phyloP scores from a whole-genome alignment of 2,113 vertebrate genomes.

The Colius striatus region DNA sequence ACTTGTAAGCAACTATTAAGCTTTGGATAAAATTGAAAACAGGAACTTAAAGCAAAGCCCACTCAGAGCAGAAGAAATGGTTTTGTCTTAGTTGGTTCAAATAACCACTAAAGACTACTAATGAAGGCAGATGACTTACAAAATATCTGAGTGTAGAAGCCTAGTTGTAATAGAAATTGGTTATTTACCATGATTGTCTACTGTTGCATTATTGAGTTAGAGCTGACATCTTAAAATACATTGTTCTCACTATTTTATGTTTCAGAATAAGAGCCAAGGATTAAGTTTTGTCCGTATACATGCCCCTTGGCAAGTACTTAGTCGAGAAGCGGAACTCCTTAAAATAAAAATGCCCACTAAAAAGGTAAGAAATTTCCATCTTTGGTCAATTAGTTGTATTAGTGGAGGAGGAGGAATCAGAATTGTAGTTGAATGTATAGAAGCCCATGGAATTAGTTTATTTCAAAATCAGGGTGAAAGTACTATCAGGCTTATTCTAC shows the following conservation, averaged over 20 bases:
- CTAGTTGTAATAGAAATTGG: not conserved
- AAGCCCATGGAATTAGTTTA: not conserved
- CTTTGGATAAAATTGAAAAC: not conserved
- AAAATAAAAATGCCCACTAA: slow-evolving; percentile 98
- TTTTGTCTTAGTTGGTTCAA: not conserved
- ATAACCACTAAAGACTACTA: not conserved
- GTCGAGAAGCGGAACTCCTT: slow-evolving; percentile 94
- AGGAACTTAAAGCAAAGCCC: not conserved
- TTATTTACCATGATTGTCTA: not conserved
- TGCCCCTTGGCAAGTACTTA: slow-evolving; percentile 93
- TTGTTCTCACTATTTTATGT: slow-evolving; percentile 38
- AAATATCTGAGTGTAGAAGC: not conserved
- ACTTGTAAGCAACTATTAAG: not conserved
- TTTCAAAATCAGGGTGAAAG: not conserved
- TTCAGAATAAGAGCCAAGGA: slow-evolving; percentile 83
- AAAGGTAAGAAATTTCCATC: slow-evolving; percentile 82
- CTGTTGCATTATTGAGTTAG: not conserved
- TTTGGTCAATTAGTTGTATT: not conserved
- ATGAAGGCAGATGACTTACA: not conserved
- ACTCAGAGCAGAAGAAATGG: not conserved
- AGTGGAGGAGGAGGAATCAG: not conserved
- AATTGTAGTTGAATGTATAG: not conserved
- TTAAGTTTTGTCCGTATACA: slow-evolving; percentile 91
- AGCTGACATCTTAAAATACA: not conserved
- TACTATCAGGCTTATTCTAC: not conserved